Conservation (phyloP, 2,888 invertebrate species). For the Elaeidobius kamerunicus region DNA sequence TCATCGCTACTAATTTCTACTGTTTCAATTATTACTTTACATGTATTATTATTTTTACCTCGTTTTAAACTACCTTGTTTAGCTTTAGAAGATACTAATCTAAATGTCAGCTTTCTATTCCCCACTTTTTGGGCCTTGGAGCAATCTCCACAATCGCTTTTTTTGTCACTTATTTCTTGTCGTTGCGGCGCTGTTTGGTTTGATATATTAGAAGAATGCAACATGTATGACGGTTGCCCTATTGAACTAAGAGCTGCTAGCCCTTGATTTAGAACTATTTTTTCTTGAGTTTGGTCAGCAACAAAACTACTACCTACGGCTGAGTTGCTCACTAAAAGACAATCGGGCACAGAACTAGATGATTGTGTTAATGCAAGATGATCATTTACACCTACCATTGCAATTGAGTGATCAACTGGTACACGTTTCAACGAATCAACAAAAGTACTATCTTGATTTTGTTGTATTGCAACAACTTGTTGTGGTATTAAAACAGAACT, state of each 20-base stretch:
- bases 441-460: too few relatives aligned
- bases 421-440: too few relatives aligned
- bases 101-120: too few relatives aligned
- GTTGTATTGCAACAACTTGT: too few relatives aligned
- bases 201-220: neutral
- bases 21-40: neutral
- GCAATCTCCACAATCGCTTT: too few relatives aligned
- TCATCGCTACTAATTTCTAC: neutral
- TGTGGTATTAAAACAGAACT: too few relatives aligned
- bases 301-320: neutral
- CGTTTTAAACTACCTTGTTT: neutral
- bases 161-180: too few relatives aligned
- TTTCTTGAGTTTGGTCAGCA: neutral
- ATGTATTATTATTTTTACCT: neutral
- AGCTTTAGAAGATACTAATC: neutral
- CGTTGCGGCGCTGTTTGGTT: neutral
- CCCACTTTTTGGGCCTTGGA: too few relatives aligned
- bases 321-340: neutral
- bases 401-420: too few relatives aligned
- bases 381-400: too few relatives aligned
- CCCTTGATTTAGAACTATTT: constrained; percentile 7
- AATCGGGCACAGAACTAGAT: too few relatives aligned
- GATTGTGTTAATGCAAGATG: too few relatives aligned
- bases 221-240: constrained; percentile 5
- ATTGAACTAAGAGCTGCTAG: constrained; percentile 11